Conservation (phyloP, 2,113 vertebrate species). For the Neomonachus schauinslandi region DNA sequence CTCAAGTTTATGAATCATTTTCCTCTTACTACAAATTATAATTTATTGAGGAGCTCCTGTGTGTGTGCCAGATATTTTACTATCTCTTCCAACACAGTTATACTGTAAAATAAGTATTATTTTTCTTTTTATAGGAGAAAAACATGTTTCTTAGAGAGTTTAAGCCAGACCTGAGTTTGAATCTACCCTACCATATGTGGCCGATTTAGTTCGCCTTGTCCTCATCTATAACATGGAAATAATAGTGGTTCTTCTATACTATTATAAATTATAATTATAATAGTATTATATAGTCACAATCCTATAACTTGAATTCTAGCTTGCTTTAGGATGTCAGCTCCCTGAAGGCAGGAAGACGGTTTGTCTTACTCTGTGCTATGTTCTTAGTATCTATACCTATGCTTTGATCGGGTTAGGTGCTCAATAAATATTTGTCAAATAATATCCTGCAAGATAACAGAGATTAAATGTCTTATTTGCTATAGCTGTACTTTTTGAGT, state of each 20-base stretch:
- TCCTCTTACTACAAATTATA: not conserved
- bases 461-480: not conserved
- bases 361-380: not conserved
- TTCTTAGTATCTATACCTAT: not conserved
- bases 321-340: not conserved
- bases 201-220: not conserved
- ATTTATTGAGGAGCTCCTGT: not conserved
- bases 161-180: not conserved
- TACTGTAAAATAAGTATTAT: not conserved
- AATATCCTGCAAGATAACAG: not conserved
- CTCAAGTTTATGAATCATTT: not conserved
- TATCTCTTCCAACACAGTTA: too few species aligned
- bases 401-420: not conserved
- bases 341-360: not conserved
- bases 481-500: not conserved
- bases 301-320: not conserved
- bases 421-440: not conserved
- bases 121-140: not conserved
- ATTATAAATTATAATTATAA: not conserved
- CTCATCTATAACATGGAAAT: not conserved
- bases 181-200: too few species aligned
- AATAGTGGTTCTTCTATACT: not conserved
- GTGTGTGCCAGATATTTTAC: not conserved
- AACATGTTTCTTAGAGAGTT: not conserved
- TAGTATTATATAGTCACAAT: not conserved